Percentiles rank a stretch among this genome's conserved stretches.
These are phyloP conservation scores for Psettodes erumei DNA, from an alignment of 2,113 vertebrate species.

Conservation along the genomic window DNA sequence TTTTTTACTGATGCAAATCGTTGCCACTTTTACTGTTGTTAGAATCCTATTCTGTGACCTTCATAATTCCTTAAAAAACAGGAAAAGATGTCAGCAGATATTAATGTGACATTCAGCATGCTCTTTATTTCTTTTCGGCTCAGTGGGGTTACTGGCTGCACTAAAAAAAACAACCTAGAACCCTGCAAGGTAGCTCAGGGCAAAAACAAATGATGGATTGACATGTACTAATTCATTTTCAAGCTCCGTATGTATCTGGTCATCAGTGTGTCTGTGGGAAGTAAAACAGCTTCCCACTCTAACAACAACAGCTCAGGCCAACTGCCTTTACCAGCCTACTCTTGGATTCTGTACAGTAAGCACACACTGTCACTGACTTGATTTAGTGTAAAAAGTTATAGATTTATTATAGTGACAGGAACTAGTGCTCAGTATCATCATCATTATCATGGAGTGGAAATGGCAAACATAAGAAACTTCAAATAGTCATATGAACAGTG, in stretches of 20 bases:
- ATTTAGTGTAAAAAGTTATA: neutral
- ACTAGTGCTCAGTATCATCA: neutral
- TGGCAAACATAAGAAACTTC: no score
- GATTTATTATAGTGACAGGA: conserved; percentile 5
- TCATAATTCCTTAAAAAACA: neutral
- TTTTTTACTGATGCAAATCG: neutral
- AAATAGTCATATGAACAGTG: neutral
- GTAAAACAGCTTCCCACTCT: conserved; percentile 24
- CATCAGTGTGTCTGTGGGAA: no score
- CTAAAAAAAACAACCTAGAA: neutral
- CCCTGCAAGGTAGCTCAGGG: neutral
- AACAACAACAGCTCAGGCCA: conserved; percentile 7
- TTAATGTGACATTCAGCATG: neutral
- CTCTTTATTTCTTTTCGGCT: neutral
- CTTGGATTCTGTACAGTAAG: neutral
- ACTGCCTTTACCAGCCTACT: conserved; percentile 7
- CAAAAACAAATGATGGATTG: neutral
- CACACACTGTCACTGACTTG: neutral
- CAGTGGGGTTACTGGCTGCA: neutral
- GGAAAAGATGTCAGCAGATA: neutral
- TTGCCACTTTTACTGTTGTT: no score
- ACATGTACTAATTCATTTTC: neutral
- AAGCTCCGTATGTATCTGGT: neutral
- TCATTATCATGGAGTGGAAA: neutral
- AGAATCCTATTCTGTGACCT: neutral